Evolutionary conservation across 2,797 vertebrate species (phyloP).

Genomic region (Vultur gryphus): DNA sequence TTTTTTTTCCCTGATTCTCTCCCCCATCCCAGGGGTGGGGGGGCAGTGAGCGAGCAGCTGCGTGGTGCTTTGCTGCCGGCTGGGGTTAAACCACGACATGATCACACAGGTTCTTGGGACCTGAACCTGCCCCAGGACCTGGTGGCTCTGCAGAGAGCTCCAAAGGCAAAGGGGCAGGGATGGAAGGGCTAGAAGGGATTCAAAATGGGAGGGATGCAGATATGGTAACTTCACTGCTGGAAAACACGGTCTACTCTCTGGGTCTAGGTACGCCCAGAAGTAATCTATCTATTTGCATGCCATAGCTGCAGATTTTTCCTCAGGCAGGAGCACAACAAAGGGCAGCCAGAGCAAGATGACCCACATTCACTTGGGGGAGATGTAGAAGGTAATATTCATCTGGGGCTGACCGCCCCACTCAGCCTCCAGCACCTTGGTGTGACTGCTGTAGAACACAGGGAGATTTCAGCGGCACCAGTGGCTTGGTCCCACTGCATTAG

Average conservation of each 20-base stretch:
- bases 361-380: neutral
- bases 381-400: neutral
- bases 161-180: neutral
- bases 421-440: neutral
- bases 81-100: too few species aligned
- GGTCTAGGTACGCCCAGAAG: neutral
- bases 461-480: neutral
- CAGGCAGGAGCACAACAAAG: neutral
- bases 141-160: neutral
- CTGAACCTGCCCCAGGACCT: neutral
- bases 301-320: neutral
- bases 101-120: neutral
- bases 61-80: too few species aligned
- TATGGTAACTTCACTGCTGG: neutral
- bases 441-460: neutral
- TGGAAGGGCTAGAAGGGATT: neutral
- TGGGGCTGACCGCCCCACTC: neutral
- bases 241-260: neutral
- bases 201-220: neutral
- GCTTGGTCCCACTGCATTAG: neutral
- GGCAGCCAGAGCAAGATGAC: neutral
- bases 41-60: too few species aligned
- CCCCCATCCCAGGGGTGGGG: too few species aligned
- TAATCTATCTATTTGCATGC: neutral
- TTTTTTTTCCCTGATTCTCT: too few species aligned